Evolutionary conservation across 2,888 invertebrate species (phyloP).

Genomic region (Neoitamus cyanurus): DNA sequence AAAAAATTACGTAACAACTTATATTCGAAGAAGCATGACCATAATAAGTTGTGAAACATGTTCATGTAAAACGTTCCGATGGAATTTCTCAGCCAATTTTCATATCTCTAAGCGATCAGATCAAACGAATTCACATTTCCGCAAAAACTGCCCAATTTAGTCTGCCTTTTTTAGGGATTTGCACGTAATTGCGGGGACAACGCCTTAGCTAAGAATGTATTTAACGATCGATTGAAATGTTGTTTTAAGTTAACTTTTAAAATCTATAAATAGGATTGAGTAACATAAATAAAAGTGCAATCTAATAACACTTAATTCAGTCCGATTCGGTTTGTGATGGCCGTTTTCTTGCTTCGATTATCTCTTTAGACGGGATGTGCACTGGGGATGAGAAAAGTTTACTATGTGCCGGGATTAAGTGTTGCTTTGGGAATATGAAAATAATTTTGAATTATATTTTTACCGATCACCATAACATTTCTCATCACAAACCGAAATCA

Average conservation of each 20-base stretch:
- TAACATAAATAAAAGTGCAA: conserved; percentile 44
- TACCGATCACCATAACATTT: background rate
- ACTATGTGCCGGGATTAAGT: background rate
- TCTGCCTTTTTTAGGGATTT: background rate
- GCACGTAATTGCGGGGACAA: background rate
- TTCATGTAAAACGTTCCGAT: conserved; percentile 22
- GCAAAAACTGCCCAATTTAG: background rate
- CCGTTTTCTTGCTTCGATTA: background rate
- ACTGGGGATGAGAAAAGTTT: no score
- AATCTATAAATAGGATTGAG: conserved; percentile 1
- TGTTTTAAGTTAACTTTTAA: background rate
- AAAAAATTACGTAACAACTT: conserved; percentile 15
- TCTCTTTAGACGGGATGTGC: no score
- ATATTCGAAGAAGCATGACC: conserved; percentile 40
- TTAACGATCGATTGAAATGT: background rate
- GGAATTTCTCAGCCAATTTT: background rate
- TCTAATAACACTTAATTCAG: conserved; percentile 44
- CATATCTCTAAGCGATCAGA: background rate
- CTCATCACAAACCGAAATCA: conserved; percentile 25
- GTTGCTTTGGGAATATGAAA: background rate
- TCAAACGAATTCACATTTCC: background rate
- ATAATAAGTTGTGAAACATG: conserved; percentile 26
- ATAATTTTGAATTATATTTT: background rate
- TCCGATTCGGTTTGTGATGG: conserved; percentile 31
- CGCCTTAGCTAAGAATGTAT: background rate